These are phyloP conservation scores for Gymnarchus niloticus DNA, from an alignment of 2,113 vertebrate genomes.

Conservation along the genomic window DNA sequence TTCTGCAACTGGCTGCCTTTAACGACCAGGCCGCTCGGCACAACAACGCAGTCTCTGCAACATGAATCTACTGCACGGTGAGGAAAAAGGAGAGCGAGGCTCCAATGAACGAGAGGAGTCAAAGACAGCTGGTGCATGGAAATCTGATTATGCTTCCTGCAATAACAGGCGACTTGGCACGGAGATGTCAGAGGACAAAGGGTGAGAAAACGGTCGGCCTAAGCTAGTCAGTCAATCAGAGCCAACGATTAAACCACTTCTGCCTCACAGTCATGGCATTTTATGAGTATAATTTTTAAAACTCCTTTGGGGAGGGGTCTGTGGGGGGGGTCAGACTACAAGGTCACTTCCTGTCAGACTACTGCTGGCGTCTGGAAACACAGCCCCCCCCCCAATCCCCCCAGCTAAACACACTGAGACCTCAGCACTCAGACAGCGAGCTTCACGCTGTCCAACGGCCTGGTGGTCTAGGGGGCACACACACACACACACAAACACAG, in stretches of 20 bases:
- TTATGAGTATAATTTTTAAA: slow-evolving; percentile 35
- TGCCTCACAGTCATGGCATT: not conserved
- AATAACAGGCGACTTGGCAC: not conserved
- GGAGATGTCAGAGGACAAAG: not conserved
- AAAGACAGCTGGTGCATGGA: not conserved
- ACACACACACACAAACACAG: not conserved
- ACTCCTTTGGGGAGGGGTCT: slow-evolving; percentile 31
- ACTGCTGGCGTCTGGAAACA: slow-evolving; percentile 49
- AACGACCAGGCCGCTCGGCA: not conserved
- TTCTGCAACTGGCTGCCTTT: not conserved
- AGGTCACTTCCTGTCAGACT: slow-evolving; percentile 59
- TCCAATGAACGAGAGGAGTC: not conserved
- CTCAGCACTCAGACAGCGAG: too few species aligned
- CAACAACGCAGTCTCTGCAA: not conserved
- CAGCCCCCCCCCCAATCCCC: slow-evolving; percentile 27
- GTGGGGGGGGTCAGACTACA: slow-evolving; percentile 53
- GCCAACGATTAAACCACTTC: not conserved
- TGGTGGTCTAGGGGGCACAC: too few species aligned
- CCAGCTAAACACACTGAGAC: not conserved
- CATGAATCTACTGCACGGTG: not conserved
- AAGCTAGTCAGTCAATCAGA: not conserved
- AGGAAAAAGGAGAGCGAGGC: not conserved
- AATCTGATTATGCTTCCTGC: not conserved
- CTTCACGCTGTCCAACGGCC: too few species aligned
- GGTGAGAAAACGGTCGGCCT: not conserved